These are phyloP conservation scores for Vesta saturnalis DNA, from an alignment of 2,888 invertebrate species.

Conservation along the genomic window DNA sequence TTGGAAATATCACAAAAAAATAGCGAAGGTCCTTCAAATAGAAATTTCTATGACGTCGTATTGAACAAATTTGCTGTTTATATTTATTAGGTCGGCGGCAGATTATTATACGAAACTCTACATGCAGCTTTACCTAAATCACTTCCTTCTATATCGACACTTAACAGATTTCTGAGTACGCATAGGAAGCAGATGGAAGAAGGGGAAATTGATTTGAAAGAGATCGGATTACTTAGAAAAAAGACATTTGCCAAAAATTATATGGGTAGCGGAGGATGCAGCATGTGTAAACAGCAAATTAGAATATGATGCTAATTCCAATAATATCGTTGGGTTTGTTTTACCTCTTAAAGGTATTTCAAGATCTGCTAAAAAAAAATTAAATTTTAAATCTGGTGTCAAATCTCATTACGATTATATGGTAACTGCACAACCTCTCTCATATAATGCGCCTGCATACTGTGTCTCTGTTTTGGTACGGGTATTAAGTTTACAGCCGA, in stretches of 20 bases:
- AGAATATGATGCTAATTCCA: not conserved
- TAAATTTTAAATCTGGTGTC: slow-evolving; percentile 17
- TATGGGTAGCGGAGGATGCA: not conserved
- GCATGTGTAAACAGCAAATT: not conserved
- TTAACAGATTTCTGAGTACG: not conserved
- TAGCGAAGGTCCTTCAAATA: not conserved
- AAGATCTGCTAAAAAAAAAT: slow-evolving; percentile 13
- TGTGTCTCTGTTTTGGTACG: slow-evolving; percentile 44
- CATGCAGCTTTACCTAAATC: not conserved
- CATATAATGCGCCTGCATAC: slow-evolving; percentile 29
- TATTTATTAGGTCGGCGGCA: not conserved
- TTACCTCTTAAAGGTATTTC: not conserved
- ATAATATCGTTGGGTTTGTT: not conserved
- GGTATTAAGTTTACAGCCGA: slow-evolving; percentile 45
- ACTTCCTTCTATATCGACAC: not conserved
- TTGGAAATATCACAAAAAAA: slow-evolving; percentile 2
- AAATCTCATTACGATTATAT: slow-evolving; percentile 37
- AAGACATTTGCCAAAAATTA: not conserved
- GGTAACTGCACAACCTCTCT: slow-evolving; percentile 44
- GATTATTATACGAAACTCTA: not conserved
- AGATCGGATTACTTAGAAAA: not conserved
- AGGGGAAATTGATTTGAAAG: not conserved
- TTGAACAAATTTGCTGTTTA: not conserved
- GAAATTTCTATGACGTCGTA: not conserved
- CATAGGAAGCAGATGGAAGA: not conserved